Evolutionary conservation across 2,888 invertebrate species (phyloP).

Genomic region (Heliconius cydno): DNA sequence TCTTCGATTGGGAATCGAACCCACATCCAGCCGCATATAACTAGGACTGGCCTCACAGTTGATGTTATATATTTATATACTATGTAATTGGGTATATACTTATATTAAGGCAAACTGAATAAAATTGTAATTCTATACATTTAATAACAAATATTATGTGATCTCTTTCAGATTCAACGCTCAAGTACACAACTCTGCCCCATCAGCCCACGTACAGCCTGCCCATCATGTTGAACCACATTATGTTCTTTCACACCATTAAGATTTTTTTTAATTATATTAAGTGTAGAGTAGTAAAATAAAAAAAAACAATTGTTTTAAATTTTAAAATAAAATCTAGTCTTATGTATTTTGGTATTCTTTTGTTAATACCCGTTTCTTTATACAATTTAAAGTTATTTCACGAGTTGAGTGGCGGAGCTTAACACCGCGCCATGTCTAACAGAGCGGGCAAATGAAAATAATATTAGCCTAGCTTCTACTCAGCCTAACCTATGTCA

Average conservation of each 20-base stretch:
- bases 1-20: too few relatives aligned
- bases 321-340: slow-evolving; percentile 9
- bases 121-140: neutral
- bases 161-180: slow-evolving; percentile 78
- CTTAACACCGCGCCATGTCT: too few relatives aligned
- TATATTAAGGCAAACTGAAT: neutral
- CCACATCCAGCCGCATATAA: too few relatives aligned
- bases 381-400: neutral
- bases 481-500: too few relatives aligned
- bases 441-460: too few relatives aligned
- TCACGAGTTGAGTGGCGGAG: too few relatives aligned
- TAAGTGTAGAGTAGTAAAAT: neutral
- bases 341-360: neutral
- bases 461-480: too few relatives aligned
- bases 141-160: neutral
- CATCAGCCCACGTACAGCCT: slow-evolving; percentile 55
- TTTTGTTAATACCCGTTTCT: neutral
- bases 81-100: too few relatives aligned
- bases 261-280: neutral
- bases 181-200: slow-evolving; percentile 80
- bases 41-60: too few relatives aligned
- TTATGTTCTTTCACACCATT: slow-evolving; percentile 25
- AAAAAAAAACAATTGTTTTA: neutral
- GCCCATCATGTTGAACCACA: slow-evolving; percentile 47
- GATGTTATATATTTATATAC: neutral